Base-by-base conservation (phyloP, 64 coral and sea anemone species). In the Pocillopora verrucosa region DNA sequence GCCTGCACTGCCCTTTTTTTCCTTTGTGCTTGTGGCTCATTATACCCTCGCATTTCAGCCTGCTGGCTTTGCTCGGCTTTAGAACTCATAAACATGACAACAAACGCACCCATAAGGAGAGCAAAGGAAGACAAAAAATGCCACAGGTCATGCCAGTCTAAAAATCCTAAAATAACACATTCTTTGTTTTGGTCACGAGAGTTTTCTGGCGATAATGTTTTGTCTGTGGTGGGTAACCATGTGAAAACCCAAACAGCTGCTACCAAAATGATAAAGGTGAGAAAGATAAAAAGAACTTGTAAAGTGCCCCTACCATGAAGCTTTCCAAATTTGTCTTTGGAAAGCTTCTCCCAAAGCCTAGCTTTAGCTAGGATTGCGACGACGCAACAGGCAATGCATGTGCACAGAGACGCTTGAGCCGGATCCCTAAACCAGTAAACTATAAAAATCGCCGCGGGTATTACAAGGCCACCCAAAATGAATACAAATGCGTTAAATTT, bases 111-210 rank as follows among this genome's bases (percentile, higher is more conserved):
- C 80, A 83, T 83, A 0, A 67, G 61, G 2, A 83, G 19, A 16
- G 61, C 80, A 67, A 83, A 67, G 36, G 80, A 83, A 14, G 80
- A 83, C 80, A 67, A 22, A 3, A 83, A 38, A 67, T 83, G 80
- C 80, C 80, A 83, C 0, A 83, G 61, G 16, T 83, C 60, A 30
- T 83, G 80, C 16, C 35, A 83, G 15, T 83, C 80, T 16, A 83
- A 83, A 62, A 83, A 83, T 2, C 34, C 61, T 3, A 24, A 10
- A 65, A 38, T 10, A 5, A 0, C 17, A 10, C 80, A 83, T 41
- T 83, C 80, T 6, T 83, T 1, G 80, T 83, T 83, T 1, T 5
- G 0, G 45, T 83, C 17, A 65, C 80, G 80, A 38, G 80, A 83
- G 1, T 83, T 26, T 36, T 83, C 61, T 2, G 80, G 80, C 1